Evolutionary conservation across 1,140 invertebrate species (phyloP).

Genomic region (Drosophila pruinosa): DNA sequence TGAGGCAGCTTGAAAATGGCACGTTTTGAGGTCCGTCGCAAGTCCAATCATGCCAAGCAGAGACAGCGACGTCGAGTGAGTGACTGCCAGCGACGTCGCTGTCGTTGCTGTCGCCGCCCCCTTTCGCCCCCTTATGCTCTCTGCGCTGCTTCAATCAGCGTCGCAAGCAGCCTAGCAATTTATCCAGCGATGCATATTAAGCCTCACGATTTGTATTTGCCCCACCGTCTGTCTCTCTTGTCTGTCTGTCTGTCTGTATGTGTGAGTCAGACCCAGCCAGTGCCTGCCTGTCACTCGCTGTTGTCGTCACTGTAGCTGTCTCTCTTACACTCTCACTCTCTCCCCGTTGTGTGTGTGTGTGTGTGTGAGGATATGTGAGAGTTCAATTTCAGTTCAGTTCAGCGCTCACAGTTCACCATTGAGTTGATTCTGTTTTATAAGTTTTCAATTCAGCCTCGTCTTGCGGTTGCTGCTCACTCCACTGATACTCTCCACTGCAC

Average conservation of each 20-base stretch:
- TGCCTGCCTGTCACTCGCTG: conserved; percentile 35
- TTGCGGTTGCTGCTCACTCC: neutral
- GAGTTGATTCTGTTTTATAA: conserved; percentile 69
- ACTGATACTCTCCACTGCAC: neutral
- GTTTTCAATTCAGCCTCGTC: conserved; percentile 66
- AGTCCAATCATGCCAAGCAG: conserved; percentile 68
- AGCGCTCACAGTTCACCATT: conserved; percentile 32
- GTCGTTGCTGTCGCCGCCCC: conserved; percentile 36
- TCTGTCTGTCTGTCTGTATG: conserved; percentile 32
- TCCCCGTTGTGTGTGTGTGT: neutral
- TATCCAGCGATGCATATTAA: conserved; percentile 81
- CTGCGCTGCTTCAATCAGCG: conserved; percentile 48
- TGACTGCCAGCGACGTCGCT: conserved; percentile 47
- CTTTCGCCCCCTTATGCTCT: conserved; percentile 29
- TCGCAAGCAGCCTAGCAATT: conserved; percentile 71
- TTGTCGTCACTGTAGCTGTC: conserved; percentile 21
- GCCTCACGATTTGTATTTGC: conserved; percentile 80
- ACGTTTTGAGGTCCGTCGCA: conserved; percentile 76
- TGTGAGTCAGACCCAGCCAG: conserved; percentile 53
- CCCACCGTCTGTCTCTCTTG: conserved; percentile 11
- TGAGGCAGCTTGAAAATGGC: conserved; percentile 65
- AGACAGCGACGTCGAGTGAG: conserved; percentile 34
- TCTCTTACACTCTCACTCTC: neutral
- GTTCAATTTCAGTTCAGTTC: conserved; percentile 72
- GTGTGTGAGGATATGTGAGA: conserved; percentile 30